Evolutionary conservation across 1,140 invertebrate species (phyloP), one percentile per base, ranked within the genome.

Genomic region (Octopus bimaculoides): DNA sequence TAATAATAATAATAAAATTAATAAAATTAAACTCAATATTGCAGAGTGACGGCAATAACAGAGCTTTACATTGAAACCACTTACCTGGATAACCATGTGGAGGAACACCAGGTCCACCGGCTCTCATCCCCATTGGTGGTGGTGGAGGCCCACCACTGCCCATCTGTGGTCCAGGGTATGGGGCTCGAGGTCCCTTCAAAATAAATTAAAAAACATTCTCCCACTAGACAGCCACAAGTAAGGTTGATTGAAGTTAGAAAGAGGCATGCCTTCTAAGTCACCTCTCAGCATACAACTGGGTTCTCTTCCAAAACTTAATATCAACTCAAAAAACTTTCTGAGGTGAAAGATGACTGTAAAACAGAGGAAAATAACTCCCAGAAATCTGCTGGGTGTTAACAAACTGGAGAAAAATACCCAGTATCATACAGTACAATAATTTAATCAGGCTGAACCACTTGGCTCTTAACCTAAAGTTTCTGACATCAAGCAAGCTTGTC

Each of bases 161-260:
- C 74, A 75, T 75, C 41, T 75, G 74, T 4, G 74, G 74, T 52
- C 74, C 74, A 52, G 74, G 74, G 52, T 75, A 75, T 53, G 41
- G 41, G 26, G 74, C 74, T 52, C 74, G 74, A 6, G 74, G 74
- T 75, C 74, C 74, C 74, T 75, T 75, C 74, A 75, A 75, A 66
- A 75, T 71, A 71, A 5, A 71, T n/a, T n/a, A 71, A 71, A 71
- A 5, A 17, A 71, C 5, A 71, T n/a, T 71, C 66, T 71, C 66
- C 66, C 14, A 71, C 66, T 12, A 71, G 66, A 71, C 66, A 71
- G 66, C 26, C 14, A 71, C 14, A 20, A 20, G 66, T 71, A 71
- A 71, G 14, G 17, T 71, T 8, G 26, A 41, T 41, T 41, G 26
- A 41, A 41, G 26, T 41, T 41, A 41, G 26, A 41, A 41, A 41